Base-by-base conservation (phyloP, 2,888 invertebrate genomes). In the Drosophila fungiperda region DNA sequence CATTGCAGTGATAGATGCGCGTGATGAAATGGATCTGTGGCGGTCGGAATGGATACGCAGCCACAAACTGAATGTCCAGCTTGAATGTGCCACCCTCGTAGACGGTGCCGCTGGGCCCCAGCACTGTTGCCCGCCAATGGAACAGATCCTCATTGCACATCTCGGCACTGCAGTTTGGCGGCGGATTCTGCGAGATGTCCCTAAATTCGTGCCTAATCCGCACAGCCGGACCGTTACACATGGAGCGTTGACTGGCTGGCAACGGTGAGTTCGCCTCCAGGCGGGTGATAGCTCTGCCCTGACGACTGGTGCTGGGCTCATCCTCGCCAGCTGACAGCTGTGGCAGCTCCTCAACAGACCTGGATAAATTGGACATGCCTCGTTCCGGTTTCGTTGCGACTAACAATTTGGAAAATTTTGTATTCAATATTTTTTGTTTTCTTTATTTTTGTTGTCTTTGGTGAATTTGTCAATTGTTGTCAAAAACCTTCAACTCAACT, bases 1-100 rank as follows among this genome's bases (percentile, higher is more conserved):
- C 90, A 40, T 87, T 87, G 74, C 87, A 87, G 33, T 87, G 87
- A 58, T 87, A 87, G 58, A 87, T 90, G 29, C 85, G 82, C 0
- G 87, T 87, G 1, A 62, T 29, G 57, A 87, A 87, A 0, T 85
- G 89, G 7, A 87, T 73, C 52, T 70, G 78, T 0, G 87, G 87
- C 64, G 90, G 87, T 1, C 80, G 72, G 33, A 90, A 87, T 0
- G 87, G 87, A 72, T 87, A 87, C 0, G 69, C 54, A 1, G n/a
- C 4, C 2, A 89, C 64, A 9, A 87, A 87, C 6, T 80, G 76
- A 33, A 87, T 74, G 45, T 87, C 90, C 35, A 87, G 59, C 38
- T 68, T 53, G 20, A 87, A 90, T 40, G 52, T 58, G 3, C 87
- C 87, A 9, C 73, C 73, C 71, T 90, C 90, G 35, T 87, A 87